Base-by-base conservation (phyloP, 2,113 vertebrate genomes). In the Motacilla alba region DNA sequence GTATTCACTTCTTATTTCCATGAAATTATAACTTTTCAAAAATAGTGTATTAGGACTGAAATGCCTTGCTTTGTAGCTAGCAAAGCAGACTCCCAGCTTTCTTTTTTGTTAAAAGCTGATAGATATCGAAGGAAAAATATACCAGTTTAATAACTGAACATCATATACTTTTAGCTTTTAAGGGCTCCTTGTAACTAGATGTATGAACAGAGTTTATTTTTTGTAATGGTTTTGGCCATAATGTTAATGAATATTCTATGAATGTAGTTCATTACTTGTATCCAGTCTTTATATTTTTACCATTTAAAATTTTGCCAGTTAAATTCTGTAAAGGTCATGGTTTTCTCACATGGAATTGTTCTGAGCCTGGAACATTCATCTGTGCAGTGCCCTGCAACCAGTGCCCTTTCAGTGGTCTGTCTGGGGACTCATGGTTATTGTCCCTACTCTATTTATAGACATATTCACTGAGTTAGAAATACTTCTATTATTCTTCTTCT, bases 361-460 rank as follows among this genome's bases (percentile, higher is more conserved):
- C 59, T 33, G 31, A 50, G 19, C 31, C 35, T 55, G 66, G 44
- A 84, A 85, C 14, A 20, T 26, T 79, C 4, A 24, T 18, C n/a
- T 53, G 28, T 55, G 43, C 73, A 37, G 85, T 2, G 2, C 68
- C 35, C 43, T 89, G 47, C 55, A 79, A 77, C 26, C 53, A 56
- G 47, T 0, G 3, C 55, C 69, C 31, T 89, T 88, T 86, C 44
- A 92, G 41, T 77, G 58, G 8, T 76, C 39, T 87, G 43, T 55
- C 62, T 64, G 80, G 87, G 67, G 47, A 83, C 43, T 93, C 44
- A 15, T 21, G 44, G n/a, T 66, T 91, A 80, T 83, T 96, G 84
- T 96, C 44, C 47, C 68, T 60, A 44, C 35, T 53, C 85, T 95
- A 81, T 96, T 94, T 75, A 89, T 85, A 87, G 80, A 52, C 24